A percentile compares a stretch with the other conserved stretches of the same genome.
Conservation (phyloP, 1,140 invertebrate species). For the Lepidurus couesii region DNA sequence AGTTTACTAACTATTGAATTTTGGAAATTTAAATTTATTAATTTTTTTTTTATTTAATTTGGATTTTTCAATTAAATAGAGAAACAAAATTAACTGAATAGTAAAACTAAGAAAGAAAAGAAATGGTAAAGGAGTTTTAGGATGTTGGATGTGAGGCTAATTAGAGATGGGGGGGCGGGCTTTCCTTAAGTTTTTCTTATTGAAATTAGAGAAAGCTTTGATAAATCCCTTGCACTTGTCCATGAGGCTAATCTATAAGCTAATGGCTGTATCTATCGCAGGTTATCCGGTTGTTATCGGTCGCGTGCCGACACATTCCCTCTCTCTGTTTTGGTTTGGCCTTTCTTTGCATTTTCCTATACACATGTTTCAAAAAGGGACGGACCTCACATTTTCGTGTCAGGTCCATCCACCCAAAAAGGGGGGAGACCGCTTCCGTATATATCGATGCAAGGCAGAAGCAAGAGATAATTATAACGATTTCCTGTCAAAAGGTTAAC, state of each 20-base stretch:
- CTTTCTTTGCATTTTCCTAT: not conserved
- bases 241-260: not conserved
- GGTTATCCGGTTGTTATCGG: slow-evolving; percentile 21
- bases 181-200: too few relatives aligned
- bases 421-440: not conserved
- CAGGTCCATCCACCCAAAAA: not conserved
- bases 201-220: too few relatives aligned
- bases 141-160: too few relatives aligned
- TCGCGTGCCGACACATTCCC: slow-evolving; percentile 16
- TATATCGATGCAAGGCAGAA: not conserved
- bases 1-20: too few relatives aligned
- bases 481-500: slow-evolving; percentile 19
- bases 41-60: too few relatives aligned
- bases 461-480: slow-evolving; percentile 19
- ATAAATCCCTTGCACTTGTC: not conserved
- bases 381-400: not conserved
- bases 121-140: too few relatives aligned
- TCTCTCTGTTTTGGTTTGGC: not conserved
- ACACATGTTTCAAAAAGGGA: not conserved
- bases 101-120: too few relatives aligned
- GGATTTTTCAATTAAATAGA: too few relatives aligned
- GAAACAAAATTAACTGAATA: too few relatives aligned
- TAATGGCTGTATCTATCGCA: not conserved
- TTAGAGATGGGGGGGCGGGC: too few relatives aligned
- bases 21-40: too few relatives aligned